These are phyloP conservation scores for Stichopus chloronotus DNA, from an alignment of 35 echinoderm and acorn worm species.

Conservation along the genomic window DNA sequence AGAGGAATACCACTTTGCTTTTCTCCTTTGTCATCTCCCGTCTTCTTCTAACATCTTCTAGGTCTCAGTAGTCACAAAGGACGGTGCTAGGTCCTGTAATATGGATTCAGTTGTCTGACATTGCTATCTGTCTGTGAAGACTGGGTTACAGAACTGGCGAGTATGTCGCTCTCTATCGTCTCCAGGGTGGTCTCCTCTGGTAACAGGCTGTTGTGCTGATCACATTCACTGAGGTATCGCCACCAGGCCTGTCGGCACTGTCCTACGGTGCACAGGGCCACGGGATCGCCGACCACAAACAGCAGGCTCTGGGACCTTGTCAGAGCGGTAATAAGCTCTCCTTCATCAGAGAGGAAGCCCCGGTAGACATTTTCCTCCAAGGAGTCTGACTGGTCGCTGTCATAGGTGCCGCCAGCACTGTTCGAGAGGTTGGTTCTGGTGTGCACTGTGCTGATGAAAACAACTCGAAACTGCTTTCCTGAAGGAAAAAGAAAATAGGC, in stretches of 20 bases:
- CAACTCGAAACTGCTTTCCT: constrained; percentile 39
- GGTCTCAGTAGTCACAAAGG: no score
- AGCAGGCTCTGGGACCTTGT: constrained; percentile 31
- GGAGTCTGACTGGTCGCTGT: neutral
- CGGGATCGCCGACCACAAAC: constrained; percentile 44
- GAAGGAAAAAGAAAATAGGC: neutral
- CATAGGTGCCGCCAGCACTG: neutral
- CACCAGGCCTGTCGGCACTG: neutral
- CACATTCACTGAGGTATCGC: constrained; percentile 22
- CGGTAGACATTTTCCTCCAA: neutral
- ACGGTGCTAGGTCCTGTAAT: neutral
- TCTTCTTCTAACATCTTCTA: neutral
- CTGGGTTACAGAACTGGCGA: neutral
- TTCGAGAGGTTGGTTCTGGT: constrained; percentile 30
- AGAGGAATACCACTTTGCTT: neutral
- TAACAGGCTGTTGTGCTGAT: neutral
- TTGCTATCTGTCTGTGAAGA: neutral
- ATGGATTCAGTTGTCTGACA: neutral
- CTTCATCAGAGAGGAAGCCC: constrained; percentile 47
- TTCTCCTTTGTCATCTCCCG: neutral
- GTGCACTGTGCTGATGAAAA: constrained; percentile 45
- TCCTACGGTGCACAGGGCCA: constrained; percentile 27
- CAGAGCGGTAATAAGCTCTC: constrained; percentile 30
- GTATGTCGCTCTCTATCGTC: neutral
- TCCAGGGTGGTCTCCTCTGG: constrained; percentile 14